Conservation (phyloP, 2,888 invertebrate genomes). For the Cryptosula pallasiana region DNA sequence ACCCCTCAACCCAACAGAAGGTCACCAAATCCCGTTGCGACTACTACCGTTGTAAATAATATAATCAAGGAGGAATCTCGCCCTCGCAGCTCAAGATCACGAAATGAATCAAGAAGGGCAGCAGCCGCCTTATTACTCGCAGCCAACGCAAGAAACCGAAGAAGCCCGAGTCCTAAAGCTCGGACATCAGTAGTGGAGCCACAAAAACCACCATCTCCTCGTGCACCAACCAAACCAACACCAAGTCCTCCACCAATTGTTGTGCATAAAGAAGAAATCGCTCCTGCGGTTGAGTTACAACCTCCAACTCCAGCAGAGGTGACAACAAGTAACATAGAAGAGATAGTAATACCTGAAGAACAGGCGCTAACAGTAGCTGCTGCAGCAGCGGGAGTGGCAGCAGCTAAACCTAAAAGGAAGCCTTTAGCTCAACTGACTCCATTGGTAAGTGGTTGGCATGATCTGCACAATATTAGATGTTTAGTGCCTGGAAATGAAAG, state of each 20-base stretch:
- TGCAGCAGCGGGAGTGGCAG: neutral
- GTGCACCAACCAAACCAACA: neutral
- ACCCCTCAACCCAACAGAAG: neutral
- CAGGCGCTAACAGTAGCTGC: neutral
- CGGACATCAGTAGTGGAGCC: neutral
- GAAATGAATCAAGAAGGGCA: neutral
- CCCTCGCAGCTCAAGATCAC: neutral
- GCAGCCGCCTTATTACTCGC: neutral
- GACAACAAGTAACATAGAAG: neutral
- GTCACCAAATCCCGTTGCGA: too few relatives aligned
- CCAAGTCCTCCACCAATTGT: neutral
- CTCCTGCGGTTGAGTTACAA: too few relatives aligned
- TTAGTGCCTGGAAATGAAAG: too few relatives aligned
- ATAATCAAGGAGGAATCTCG: neutral
- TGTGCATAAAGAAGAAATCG: too few relatives aligned
- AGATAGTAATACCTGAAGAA: neutral
- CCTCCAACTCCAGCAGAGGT: neutral
- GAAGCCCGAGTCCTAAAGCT: neutral
- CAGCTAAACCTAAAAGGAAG: neutral
- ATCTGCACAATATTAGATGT: too few relatives aligned
- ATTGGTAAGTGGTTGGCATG: constrained; percentile 17
- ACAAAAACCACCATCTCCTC: neutral
- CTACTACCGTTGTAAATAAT: neutral
- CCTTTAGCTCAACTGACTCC: neutral
- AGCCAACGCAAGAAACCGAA: neutral